These are phyloP conservation scores for Pluvialis apricaria DNA, from an alignment of 2,113 vertebrate genomes.

Conservation along the genomic window DNA sequence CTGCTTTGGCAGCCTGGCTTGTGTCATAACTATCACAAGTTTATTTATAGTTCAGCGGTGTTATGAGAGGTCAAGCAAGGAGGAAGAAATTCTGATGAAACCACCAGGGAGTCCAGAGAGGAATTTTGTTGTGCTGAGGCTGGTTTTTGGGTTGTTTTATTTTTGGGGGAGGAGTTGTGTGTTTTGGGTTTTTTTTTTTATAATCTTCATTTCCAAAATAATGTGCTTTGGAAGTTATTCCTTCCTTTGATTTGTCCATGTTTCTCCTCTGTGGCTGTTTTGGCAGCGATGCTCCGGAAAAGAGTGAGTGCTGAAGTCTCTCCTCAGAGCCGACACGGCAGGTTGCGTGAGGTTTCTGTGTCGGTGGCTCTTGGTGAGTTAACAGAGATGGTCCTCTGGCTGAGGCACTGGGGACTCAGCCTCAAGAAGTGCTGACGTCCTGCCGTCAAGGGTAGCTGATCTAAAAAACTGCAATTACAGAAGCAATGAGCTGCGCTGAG, in stretches of 20 bases:
- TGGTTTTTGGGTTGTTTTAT: not conserved
- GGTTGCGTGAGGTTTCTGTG: not conserved
- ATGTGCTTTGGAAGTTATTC: not conserved
- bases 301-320: not conserved
- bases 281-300: not conserved
- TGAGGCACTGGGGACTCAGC: not conserved
- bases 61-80: constrained; percentile 19
- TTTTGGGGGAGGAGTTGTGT: not conserved
- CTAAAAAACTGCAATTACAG: not conserved
- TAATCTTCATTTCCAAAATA: not conserved
- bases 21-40: constrained; percentile 7
- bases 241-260: not conserved
- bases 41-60: constrained; percentile 10
- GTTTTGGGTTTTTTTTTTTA: rapidly evolving
- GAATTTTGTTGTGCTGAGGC: not conserved
- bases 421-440: not conserved
- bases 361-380: not conserved
- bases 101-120: not conserved
- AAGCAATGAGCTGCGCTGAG: not conserved
- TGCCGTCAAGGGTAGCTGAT: not conserved
- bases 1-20: not conserved
- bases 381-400: not conserved
- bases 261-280: not conserved
- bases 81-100: constrained; percentile 1
- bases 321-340: not conserved